Evolutionary conservation across 2,797 vertebrate genomes (phyloP), one percentile per base, ranked within the genome.

Genomic region (Anniella stebbinsi): DNA sequence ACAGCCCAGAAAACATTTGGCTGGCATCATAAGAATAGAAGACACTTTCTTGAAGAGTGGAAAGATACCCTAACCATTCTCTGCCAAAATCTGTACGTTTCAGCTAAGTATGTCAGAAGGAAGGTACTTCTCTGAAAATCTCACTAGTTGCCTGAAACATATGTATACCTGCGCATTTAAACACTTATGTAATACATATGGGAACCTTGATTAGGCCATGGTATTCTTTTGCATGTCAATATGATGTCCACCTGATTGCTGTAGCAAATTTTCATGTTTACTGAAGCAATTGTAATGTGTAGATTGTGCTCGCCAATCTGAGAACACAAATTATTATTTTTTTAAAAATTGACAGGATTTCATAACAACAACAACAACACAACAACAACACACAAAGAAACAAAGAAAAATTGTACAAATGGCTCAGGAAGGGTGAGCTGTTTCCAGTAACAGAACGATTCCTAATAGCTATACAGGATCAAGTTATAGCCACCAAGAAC

Each of bases 1-100:
- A 83, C 92, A 94, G 88, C 80, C 70, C 48, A 60, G 72, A 75
- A 36, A 91, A 88, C 92, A 91, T 94, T 82, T 94, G 89, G 87
- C 92, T 89, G 85, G 60, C 87, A 2, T 36, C 48, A 0, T 93
- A 89, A 94, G 93, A 87, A 96, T 38, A 41, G 60, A 66, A 57
- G 66, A 66, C 25, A 66, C 90, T 0, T 0, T 88, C 82, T 38
- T 87, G 0, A 0, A 80, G 89, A 92, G 82, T 69, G 28, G 86
- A 48, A 18, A 83, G n/a, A 76, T 2, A 21, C 81, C 1, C n/a
- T 10, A 33, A 2, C 69, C 92, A 0, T n/a, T 17, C 48, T 89
- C 0, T 81, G 82, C 80, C 0, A 0, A 89, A 9, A 25, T 2
- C 36, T 0, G 51, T 30, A 48, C 72, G 45, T 78, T 90, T 38